Evolutionary conservation across 2,888 invertebrate species (phyloP), one percentile per base, ranked within the genome.

Genomic region (Ophioninae sp.): DNA sequence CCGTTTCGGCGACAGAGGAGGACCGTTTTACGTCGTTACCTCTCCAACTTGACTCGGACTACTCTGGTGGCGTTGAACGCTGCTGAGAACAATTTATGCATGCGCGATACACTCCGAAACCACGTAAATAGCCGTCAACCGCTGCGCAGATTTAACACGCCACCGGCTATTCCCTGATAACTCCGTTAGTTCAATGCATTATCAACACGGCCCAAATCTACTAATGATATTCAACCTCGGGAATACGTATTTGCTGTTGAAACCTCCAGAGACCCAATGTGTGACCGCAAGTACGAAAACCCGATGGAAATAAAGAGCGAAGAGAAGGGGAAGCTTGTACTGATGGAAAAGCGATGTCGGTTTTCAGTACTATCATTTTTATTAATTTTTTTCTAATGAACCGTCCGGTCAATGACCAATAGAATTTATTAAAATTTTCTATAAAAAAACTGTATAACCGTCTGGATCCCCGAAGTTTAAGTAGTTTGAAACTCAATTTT

Each of bases 201-300:
- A 83, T 83, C 81, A 78, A 83, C 81, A 81, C 81, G 77, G 77
- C 77, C 81, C 81, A 77, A 44, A 81, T 81, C 74, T 59, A 78
- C 81, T 81, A 81, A 81, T 81, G 74, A 78, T 69, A 78, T 81
- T 74, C 77, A 81, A 73, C 83, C 78, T 70, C n/a, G 21, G 70
- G 81, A 74, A 80, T 79, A 61, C 70, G 74, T 67, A 75, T 74
- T 78, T 41, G 50, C 81, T 75, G 61, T 30, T 69, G 62, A 65
- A 82, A 82, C 79, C 67, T 83, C 72, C 8, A 37, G 59, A 81
- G 77, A 72, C 72, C 41, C 50, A 72, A 65, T 65, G 72, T 21
- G 59, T 1, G 21, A 59, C 20, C 20, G 17, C 20, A 30, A 41
- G 23, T 21, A 21, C n/a, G 41, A 62, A 21, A 64, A 56, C 10